Conservation (phyloP, 2,113 vertebrate genomes). For the Bombycilla garrulus region DNA sequence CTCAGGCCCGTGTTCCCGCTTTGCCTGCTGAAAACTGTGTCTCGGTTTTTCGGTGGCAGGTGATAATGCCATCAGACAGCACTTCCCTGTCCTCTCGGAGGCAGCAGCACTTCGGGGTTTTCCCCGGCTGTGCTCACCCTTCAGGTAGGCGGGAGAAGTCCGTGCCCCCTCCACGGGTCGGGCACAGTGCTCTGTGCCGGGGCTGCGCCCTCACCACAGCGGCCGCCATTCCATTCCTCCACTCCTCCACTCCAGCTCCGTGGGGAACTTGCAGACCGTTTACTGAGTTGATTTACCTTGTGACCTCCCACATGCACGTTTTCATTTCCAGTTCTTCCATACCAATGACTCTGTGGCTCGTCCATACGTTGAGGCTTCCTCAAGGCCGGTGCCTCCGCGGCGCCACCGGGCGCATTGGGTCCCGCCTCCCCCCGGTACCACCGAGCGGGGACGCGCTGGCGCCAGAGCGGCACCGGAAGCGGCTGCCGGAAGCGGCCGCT, state of each 20-base stretch:
- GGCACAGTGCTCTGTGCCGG: too few species aligned
- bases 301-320: accelerated
- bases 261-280: accelerated
- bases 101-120: not conserved
- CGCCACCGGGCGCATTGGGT: too few species aligned
- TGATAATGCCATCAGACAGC: not conserved
- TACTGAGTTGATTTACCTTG: not conserved
- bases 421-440: too few species aligned
- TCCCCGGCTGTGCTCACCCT: not conserved
- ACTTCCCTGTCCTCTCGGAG: not conserved
- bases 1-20: accelerated
- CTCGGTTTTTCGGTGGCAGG: not conserved
- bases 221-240: too few species aligned
- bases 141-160: not conserved
- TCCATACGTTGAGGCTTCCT: not conserved
- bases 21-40: too few species aligned
- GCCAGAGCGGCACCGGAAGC: not conserved
- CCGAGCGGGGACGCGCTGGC: not conserved
- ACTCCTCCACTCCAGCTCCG: too few species aligned
- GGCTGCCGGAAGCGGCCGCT: not conserved
- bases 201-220: not conserved
- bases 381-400: too few species aligned
- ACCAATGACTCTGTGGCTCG: not conserved
- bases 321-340: not conserved
- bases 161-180: accelerated